These are phyloP conservation scores for Bombus impatiens DNA, from an alignment of 1,140 invertebrate genomes.

Conservation along the genomic window DNA sequence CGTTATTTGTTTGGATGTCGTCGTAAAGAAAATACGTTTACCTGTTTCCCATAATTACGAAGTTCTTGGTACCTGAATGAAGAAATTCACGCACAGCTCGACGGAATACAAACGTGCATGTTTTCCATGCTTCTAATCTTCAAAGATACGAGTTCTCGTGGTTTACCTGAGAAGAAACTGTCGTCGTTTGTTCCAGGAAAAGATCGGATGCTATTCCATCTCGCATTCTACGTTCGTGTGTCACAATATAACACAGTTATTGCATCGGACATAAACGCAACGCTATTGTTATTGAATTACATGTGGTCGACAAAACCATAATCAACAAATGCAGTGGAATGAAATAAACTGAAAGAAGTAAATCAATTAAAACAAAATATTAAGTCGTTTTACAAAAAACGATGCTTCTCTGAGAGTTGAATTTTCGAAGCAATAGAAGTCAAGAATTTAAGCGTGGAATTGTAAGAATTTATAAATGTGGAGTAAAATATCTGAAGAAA, in stretches of 20 bases:
- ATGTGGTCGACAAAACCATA: neutral
- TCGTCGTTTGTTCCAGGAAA: neutral
- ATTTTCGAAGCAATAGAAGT: neutral
- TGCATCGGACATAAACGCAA: neutral
- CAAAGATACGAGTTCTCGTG: neutral
- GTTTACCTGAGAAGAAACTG: neutral
- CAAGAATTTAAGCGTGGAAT: neutral
- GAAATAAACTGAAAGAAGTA: no score
- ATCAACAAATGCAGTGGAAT: neutral
- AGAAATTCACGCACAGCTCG: slow-evolving; percentile 3
- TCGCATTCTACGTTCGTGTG: no score
- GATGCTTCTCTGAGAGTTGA: neutral
- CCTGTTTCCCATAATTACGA: slow-evolving; percentile 25
- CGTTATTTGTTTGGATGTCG: neutral
- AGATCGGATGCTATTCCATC: neutral
- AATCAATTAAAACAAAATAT: neutral
- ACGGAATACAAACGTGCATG: neutral
- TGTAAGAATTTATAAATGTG: neutral
- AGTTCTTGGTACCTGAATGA: neutral
- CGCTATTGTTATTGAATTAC: neutral
- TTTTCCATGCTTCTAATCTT: neutral
- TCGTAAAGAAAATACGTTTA: slow-evolving; percentile 38
- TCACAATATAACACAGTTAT: neutral
- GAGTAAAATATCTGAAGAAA: neutral
- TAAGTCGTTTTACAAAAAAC: neutral